phyloP scores from a whole-genome alignment of 2,113 vertebrate species.

The Oryzias woworae region DNA sequence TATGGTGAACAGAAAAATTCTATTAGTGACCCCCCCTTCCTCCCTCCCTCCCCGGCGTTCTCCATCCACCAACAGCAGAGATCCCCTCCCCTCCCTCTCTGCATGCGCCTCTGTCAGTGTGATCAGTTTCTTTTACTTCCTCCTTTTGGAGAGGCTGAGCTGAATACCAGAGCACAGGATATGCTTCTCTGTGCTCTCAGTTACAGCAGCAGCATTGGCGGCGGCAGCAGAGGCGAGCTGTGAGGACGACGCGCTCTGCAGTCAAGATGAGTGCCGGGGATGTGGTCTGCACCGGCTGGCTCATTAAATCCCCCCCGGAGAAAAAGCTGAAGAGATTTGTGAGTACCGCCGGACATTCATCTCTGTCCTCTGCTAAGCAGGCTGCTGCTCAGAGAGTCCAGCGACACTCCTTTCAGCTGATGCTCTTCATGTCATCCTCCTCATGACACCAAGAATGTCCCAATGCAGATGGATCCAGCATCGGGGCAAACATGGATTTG shows the following conservation, averaged over 20 bases:
- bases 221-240: conserved; percentile 19
- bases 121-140: conserved; percentile 89
- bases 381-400: conserved; percentile 16
- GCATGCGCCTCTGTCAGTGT: conserved; percentile 62
- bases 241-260: conserved; percentile 72
- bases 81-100: conserved; percentile 10
- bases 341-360: conserved; percentile 76
- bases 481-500: conserved; percentile 5
- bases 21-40: conserved; percentile 11
- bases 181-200: conserved; percentile 70
- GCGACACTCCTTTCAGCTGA: conserved; percentile 5
- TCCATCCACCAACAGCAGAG: conserved; percentile 36
- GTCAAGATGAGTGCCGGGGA: conserved; percentile 92
- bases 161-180: conserved; percentile 78
- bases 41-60: conserved; percentile 16
- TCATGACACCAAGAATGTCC: background rate
- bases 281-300: conserved; percentile 95
- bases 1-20: conserved; percentile 1
- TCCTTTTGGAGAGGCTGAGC: conserved; percentile 73
- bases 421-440: conserved; percentile 25
- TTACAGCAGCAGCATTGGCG: conserved; percentile 29
- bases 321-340: conserved; percentile 98
- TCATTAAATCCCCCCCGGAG: conserved; percentile 97
- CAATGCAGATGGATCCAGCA: conserved; percentile 22
- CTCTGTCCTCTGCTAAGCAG: conserved; percentile 46